These are phyloP conservation scores for Cyanistes caeruleus DNA, from an alignment of 2,113 vertebrate species.

Conservation along the genomic window DNA sequence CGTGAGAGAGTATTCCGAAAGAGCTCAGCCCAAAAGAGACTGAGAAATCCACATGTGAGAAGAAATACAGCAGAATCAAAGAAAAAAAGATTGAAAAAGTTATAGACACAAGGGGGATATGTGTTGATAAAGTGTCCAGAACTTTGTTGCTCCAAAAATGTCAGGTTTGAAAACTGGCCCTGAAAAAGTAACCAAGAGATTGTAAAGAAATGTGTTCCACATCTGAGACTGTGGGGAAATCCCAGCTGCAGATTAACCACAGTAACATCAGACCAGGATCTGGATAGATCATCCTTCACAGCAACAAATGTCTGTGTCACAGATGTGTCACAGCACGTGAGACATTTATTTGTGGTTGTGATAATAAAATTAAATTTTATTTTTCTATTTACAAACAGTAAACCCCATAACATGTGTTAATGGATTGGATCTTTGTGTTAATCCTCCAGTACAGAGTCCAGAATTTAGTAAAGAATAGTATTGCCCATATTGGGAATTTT, in stretches of 20 bases:
- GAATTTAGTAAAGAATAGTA: background rate
- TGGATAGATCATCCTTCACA: background rate
- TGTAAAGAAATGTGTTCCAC: background rate
- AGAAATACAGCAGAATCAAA: too few species aligned
- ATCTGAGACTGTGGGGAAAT: background rate
- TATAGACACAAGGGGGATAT: too few species aligned
- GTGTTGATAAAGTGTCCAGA: accelerated
- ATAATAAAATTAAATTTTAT: background rate
- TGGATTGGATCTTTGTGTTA: background rate
- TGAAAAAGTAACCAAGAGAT: background rate
- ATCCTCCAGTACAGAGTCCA: background rate
- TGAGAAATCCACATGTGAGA: too few species aligned
- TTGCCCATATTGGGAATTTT: background rate
- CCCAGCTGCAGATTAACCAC: background rate
- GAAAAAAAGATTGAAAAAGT: too few species aligned
- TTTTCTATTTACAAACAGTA: background rate
- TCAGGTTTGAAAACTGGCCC: background rate
- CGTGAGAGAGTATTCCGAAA: too few species aligned
- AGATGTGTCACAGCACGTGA: background rate
- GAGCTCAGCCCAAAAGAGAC: too few species aligned
- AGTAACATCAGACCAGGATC: background rate
- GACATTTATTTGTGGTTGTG: background rate
- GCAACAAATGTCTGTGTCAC: background rate
- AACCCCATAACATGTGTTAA: accelerated
- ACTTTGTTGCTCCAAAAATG: background rate